A percentile compares a stretch with the other conserved stretches of the same genome.
These are phyloP conservation scores for Phaedon cochleariae DNA, from an alignment of 2,888 invertebrate genomes.

Conservation along the genomic window DNA sequence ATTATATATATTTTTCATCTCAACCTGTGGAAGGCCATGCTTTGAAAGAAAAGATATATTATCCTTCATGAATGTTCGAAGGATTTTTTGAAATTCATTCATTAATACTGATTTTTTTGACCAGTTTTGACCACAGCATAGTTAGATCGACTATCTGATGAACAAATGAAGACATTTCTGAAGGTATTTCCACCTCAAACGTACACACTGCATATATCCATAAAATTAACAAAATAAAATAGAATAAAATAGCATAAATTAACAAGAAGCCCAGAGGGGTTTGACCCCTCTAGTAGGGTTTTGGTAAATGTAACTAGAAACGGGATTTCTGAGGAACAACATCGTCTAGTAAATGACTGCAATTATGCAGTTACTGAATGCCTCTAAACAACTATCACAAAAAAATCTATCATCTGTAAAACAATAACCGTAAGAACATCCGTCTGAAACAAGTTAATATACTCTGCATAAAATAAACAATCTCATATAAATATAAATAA, in stretches of 20 bases:
- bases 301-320: constrained; percentile 1
- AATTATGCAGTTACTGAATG: background rate
- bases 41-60: no score
- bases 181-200: no score
- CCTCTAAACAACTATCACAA: constrained; percentile 19
- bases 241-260: background rate
- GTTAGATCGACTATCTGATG: no score
- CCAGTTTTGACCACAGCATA: no score
- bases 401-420: constrained; percentile 19
- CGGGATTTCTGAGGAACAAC: background rate
- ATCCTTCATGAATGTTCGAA: no score
- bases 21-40: no score
- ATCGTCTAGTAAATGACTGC: background rate
- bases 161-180: no score
- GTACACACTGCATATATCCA: background rate
- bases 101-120: no score
- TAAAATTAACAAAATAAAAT: background rate
- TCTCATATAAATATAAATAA: constrained; percentile 61
- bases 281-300: background rate
- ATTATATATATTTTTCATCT: no score
- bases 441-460: constrained; percentile 48
- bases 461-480: constrained; percentile 56
- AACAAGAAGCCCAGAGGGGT: background rate
- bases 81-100: no score
- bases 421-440: constrained; percentile 27